phyloP scores from a whole-genome alignment of 2,797 vertebrate species.

The Propithecus perrieri region DNA sequence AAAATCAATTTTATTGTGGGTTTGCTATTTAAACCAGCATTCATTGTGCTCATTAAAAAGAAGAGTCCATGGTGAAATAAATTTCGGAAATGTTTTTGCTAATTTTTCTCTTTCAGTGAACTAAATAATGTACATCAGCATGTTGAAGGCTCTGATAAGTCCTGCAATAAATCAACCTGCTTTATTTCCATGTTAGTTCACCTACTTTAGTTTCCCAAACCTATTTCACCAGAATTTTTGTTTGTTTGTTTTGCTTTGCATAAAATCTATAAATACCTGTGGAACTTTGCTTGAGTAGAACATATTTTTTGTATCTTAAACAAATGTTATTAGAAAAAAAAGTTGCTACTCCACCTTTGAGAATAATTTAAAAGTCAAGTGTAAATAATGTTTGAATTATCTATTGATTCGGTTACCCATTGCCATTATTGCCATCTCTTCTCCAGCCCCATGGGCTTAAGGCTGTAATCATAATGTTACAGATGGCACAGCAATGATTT shows the following conservation, averaged over 20 bases:
- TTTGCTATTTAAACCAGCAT: slow-evolving; percentile 1
- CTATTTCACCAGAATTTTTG: neutral
- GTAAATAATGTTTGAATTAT: slow-evolving; percentile 55
- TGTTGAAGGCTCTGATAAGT: neutral
- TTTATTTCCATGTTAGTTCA: neutral
- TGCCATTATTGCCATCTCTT: neutral
- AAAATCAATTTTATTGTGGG: neutral
- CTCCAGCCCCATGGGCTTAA: neutral
- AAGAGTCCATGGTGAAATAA: neutral
- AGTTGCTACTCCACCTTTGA: neutral
- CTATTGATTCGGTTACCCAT: slow-evolving; percentile 29
- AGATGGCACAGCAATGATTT: neutral
- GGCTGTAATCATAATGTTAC: neutral
- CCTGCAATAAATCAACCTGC: neutral
- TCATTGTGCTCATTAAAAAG: neutral
- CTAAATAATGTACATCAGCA: neutral
- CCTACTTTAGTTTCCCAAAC: neutral
- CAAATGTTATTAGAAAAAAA: neutral
- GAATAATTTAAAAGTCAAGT: slow-evolving; percentile 54
- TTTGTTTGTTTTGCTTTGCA: slow-evolving; percentile 8
- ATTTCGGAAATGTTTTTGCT: neutral
- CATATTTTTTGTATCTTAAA: neutral
- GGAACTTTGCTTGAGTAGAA: neutral
- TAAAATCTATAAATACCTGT: neutral
- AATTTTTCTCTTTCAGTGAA: neutral